phyloP scores from a whole-genome alignment of 2,888 invertebrate species.

The Lordiphosa andalusiaca region DNA sequence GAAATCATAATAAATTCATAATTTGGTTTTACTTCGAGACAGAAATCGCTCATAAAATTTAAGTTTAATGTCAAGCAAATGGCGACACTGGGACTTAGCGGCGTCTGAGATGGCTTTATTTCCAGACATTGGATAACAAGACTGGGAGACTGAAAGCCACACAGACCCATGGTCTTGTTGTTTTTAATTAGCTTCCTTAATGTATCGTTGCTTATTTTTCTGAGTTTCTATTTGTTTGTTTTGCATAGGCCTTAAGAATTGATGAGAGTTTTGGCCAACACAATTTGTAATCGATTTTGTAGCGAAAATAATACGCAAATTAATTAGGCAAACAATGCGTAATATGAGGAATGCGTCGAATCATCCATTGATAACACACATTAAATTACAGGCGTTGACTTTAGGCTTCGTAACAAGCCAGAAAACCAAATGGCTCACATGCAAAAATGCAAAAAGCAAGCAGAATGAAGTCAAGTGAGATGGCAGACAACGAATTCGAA shows the following conservation, averaged over 20 bases:
- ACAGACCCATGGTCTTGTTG: slow-evolving; percentile 22
- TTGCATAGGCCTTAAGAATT: slow-evolving; percentile 22
- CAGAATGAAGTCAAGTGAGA: slow-evolving; percentile 52
- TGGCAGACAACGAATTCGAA: slow-evolving; percentile 47
- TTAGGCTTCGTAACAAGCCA: background rate
- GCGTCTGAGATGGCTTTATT: slow-evolving; percentile 61
- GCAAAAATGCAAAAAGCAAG: slow-evolving; percentile 46
- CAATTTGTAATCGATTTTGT: slow-evolving; percentile 10
- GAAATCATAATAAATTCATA: slow-evolving; percentile 34
- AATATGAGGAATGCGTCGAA: background rate
- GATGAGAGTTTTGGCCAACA: slow-evolving; percentile 23
- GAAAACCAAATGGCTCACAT: too few species aligned
- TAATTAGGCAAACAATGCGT: background rate
- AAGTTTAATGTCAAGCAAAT: slow-evolving; percentile 64
- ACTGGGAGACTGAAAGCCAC: slow-evolving; percentile 3
- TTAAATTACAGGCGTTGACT: background rate
- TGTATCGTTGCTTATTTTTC: slow-evolving; percentile 36
- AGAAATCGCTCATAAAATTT: slow-evolving; percentile 60
- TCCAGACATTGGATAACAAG: slow-evolving; percentile 24
- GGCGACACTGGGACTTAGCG: slow-evolving; percentile 66
- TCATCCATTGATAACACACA: slow-evolving; percentile 13
- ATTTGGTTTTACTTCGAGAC: slow-evolving; percentile 43
- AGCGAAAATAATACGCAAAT: background rate
- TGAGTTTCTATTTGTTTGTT: slow-evolving; percentile 5
- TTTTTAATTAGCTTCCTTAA: slow-evolving; percentile 56